Percentiles rank a stretch among this genome's conserved stretches.
These are phyloP conservation scores for Cinclus cinclus DNA, from an alignment of 2,113 vertebrate genomes.

Conservation along the genomic window DNA sequence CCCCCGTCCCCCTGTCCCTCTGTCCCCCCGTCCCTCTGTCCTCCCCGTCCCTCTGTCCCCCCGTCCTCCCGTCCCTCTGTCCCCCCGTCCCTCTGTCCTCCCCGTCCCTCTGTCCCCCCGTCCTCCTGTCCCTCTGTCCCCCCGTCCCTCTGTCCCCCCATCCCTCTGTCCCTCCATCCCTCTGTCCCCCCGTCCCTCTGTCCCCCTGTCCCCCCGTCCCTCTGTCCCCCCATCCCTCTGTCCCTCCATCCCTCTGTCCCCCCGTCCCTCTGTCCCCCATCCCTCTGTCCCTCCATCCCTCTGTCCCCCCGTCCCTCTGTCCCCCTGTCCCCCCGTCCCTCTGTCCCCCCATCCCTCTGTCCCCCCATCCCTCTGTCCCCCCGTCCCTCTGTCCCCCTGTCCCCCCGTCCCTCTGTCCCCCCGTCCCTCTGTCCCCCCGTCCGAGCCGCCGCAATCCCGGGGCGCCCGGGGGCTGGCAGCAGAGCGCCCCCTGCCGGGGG, in stretches of 20 bases:
- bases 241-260: no score
- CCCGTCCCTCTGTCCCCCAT: no score
- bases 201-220: no score
- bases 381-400: fast-evolving
- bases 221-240: fast-evolving
- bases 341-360: fast-evolving
- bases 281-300: no score
- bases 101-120: fast-evolving
- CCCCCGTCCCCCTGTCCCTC: fast-evolving
- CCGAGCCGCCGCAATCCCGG: fast-evolving
- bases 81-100: fast-evolving
- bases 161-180: no score
- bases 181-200: fast-evolving
- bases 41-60: fast-evolving
- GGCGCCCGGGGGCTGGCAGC: fast-evolving
- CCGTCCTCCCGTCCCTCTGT: fast-evolving
- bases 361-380: no score
- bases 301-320: no score
- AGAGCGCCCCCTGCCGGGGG: neutral
- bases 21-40: no score
- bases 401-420: no score
- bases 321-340: no score
- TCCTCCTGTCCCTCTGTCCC: fast-evolving
- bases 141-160: fast-evolving
- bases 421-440: fast-evolving